These are phyloP conservation scores for Lithosia quadra DNA, from an alignment of 2,888 invertebrate genomes.

Conservation along the genomic window DNA sequence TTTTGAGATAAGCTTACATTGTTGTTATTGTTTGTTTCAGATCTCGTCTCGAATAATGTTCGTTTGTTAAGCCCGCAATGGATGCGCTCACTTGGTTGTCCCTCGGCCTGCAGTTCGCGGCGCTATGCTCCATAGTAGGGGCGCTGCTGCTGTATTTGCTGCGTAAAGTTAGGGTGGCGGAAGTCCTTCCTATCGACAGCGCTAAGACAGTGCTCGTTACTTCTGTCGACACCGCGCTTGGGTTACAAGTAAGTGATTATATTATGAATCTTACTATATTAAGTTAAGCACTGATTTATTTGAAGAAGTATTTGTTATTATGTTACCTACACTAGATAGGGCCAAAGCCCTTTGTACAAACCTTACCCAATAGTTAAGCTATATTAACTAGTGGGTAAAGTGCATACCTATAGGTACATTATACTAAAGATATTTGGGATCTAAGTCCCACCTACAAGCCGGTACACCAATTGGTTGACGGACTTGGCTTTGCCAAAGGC, in stretches of 20 bases:
- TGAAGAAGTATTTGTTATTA: background rate
- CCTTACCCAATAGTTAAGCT: no score
- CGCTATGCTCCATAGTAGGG: conserved; percentile 94
- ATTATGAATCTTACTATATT: background rate
- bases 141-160: conserved; percentile 92
- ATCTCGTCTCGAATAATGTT: conserved; percentile 65
- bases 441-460: no score
- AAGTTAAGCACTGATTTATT: no score
- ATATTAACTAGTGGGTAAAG: no score
- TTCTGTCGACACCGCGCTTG: conserved; percentile 92
- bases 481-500: no score
- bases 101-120: conserved; percentile 92
- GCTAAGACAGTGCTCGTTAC: conserved; percentile 93
- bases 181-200: conserved; percentile 87
- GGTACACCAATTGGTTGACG: no score
- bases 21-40: conserved; percentile 65
- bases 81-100: conserved; percentile 94
- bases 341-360: background rate
- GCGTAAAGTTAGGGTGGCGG: conserved; percentile 90
- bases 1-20: background rate
- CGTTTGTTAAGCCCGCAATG: conserved; percentile 83
- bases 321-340: no score
- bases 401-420: no score
- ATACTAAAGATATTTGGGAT: no score
- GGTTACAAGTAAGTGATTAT: conserved; percentile 89